A percentile compares a stretch with the other conserved stretches of the same genome.
These are phyloP conservation scores for Taeniopygia guttata DNA, from an alignment of 2,797 vertebrate species.

Conservation along the genomic window DNA sequence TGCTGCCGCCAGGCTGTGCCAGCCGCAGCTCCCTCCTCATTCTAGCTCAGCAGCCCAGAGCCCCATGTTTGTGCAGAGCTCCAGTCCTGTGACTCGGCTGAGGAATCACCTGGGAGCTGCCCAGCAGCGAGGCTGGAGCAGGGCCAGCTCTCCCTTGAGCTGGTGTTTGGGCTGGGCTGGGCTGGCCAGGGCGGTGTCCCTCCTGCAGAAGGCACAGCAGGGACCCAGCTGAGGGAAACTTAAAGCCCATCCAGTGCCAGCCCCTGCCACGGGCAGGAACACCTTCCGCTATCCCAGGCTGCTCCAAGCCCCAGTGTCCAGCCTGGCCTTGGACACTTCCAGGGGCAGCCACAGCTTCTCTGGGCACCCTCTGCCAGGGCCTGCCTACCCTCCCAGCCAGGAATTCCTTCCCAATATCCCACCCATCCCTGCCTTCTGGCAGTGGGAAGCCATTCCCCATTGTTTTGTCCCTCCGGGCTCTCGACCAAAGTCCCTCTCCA, in stretches of 20 bases:
- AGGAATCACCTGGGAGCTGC: not conserved
- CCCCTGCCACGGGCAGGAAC: not conserved
- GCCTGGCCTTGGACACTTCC: fast-evolving
- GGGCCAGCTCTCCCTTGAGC: not conserved
- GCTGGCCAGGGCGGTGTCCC: not conserved
- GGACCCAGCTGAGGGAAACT: not conserved
- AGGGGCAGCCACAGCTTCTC: not conserved
- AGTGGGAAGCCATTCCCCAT: too few species aligned
- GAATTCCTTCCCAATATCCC: not conserved
- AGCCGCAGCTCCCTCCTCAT: not conserved
- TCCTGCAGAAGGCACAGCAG: not conserved
- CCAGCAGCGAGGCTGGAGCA: not conserved
- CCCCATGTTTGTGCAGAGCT: not conserved
- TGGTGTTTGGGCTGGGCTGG: not conserved
- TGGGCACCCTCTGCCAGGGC: not conserved
- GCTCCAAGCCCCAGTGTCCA: not conserved
- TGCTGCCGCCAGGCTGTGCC: fast-evolving
- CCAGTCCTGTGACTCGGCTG: not conserved
- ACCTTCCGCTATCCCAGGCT: fast-evolving
- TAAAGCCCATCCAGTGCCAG: not conserved
- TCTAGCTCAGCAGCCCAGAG: not conserved
- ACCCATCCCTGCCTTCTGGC: too few species aligned
- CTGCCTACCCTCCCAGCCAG: fast-evolving
- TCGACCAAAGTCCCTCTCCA: not conserved
- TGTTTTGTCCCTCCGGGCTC: not conserved